Base-by-base conservation (phyloP, 2,113 vertebrate genomes). In the Caranx ignobilis region DNA sequence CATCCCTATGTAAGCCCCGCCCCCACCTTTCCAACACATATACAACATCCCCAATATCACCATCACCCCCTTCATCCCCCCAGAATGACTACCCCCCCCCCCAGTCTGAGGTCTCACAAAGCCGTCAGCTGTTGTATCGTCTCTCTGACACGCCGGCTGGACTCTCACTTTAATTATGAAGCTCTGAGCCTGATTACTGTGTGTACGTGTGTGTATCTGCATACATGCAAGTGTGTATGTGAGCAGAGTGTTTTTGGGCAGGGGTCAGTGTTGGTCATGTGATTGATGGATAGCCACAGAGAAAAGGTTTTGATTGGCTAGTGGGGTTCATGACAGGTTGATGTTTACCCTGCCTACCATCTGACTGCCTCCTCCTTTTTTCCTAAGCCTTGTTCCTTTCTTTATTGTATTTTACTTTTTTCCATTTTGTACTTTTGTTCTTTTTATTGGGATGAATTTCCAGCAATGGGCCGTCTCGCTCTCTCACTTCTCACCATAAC, bases 91-190 rank as follows among this genome's bases (percentile, higher is more conserved):
- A 52, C 78, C 79, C 55, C 55, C 39, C 5, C n/a, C 5, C 11
- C 41, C 72, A 54, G 74, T 79, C 80, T 81, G 80, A 76, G 80
- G 68, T 79, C 83, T 83, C 86, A 89, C 89, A 90, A 88, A 87
- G 88, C 87, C 81, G 73, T 93, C 92, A 91, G 90, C 90, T 93
- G 92, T 88, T 79, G 72, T 43, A 84, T 80, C 87, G 71, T 85
- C 83, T 88, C 85, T 85, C 80, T 75, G 79, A 88, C 88, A 81
- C 81, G 48, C 63, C 71, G 89, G 71, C 89, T 89, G 91, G 61
- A 89, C 78, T 87, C 90, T 88, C 85, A 5, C 81, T 93, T 94
- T 93, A 92, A 94, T 94, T 91, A 91, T 82, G 62, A 81, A 56
- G 69, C 54, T 31, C 18, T 82, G 79, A 77, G 75, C 72, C 81